Evolutionary conservation across 2,113 vertebrate genomes (phyloP).

Genomic region (Rhynchopsitta pachyrhyncha): DNA sequence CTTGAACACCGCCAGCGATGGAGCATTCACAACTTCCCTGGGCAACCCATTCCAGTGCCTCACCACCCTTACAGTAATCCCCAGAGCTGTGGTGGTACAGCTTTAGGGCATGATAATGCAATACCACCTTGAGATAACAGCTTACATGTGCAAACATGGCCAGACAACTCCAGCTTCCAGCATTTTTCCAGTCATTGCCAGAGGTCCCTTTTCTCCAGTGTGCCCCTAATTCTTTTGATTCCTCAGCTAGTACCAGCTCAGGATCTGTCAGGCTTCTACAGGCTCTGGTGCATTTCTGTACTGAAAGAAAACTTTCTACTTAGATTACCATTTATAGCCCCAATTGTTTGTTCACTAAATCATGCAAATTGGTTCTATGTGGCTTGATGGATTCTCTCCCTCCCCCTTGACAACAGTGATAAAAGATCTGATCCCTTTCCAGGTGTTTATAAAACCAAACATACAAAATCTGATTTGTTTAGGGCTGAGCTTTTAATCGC

Average conservation of each 20-base stretch:
- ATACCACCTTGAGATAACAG: neutral
- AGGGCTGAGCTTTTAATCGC: slow-evolving; percentile 41
- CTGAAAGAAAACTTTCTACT: slow-evolving; percentile 2
- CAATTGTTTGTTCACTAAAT: slow-evolving; percentile 29
- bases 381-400: slow-evolving; percentile 46
- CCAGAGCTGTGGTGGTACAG: neutral
- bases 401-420: slow-evolving; percentile 17
- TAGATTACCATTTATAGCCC: slow-evolving; percentile 19
- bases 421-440: slow-evolving; percentile 53
- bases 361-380: slow-evolving; percentile 49
- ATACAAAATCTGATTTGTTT: slow-evolving; percentile 56
- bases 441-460: slow-evolving; percentile 36
- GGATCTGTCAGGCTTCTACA: neutral
- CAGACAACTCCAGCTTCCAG: neutral
- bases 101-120: rapidly evolving
- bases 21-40: no score
- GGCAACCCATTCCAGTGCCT: no score
- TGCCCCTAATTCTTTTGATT: neutral
- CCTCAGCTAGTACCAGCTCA: neutral
- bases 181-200: neutral
- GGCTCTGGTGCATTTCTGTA: neutral
- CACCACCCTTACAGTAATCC: neutral
- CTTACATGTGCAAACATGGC: neutral
- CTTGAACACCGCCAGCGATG: no score
- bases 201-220: neutral